These are phyloP conservation scores for Cottus gobio DNA, from an alignment of 2,113 vertebrate species.

Conservation along the genomic window DNA sequence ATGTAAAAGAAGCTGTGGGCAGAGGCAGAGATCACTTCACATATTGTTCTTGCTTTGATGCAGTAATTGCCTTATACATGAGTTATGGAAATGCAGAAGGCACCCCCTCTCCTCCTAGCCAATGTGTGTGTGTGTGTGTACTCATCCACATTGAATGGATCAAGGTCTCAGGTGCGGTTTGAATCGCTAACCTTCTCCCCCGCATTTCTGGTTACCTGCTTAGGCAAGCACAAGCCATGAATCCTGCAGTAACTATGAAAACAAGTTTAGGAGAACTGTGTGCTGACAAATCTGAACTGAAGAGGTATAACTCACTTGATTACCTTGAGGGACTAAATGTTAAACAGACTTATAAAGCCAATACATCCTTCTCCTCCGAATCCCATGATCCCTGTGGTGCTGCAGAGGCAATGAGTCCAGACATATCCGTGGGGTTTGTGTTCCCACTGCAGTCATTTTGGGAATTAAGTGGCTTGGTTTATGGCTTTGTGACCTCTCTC, in stretches of 20 bases:
- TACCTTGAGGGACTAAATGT: slow-evolving; percentile 39
- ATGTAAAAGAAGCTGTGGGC: slow-evolving; percentile 40
- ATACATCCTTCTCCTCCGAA: slow-evolving; percentile 53
- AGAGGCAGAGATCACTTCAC: slow-evolving; percentile 34
- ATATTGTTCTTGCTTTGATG: slow-evolving; percentile 40
- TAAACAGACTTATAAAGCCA: slow-evolving; percentile 64
- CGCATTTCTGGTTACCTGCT: slow-evolving; percentile 38
- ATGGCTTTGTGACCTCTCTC: slow-evolving; percentile 62
- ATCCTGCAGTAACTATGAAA: neutral
- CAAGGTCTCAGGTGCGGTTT: slow-evolving; percentile 41
- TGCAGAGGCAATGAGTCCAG: slow-evolving; percentile 44
- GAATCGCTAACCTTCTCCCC: slow-evolving; percentile 38
- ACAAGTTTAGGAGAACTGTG: neutral
- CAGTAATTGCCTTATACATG: slow-evolving; percentile 55
- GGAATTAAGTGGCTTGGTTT: slow-evolving; percentile 61
- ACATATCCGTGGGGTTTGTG: slow-evolving; percentile 47
- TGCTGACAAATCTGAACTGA: slow-evolving; percentile 9
- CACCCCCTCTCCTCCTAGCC: neutral
- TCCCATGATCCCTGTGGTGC: slow-evolving; percentile 51
- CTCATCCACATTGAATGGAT: slow-evolving; percentile 9
- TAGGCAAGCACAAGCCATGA: slow-evolving; percentile 15
- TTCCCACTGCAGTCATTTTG: slow-evolving; percentile 55
- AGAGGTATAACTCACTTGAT: slow-evolving; percentile 43
- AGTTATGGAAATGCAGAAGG: slow-evolving; percentile 28
- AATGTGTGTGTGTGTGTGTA: slow-evolving; percentile 1